A percentile compares a stretch with the other conserved stretches of the same genome.
These are phyloP conservation scores for Cinara cedri DNA, from an alignment of 2,888 invertebrate genomes.

Conservation along the genomic window DNA sequence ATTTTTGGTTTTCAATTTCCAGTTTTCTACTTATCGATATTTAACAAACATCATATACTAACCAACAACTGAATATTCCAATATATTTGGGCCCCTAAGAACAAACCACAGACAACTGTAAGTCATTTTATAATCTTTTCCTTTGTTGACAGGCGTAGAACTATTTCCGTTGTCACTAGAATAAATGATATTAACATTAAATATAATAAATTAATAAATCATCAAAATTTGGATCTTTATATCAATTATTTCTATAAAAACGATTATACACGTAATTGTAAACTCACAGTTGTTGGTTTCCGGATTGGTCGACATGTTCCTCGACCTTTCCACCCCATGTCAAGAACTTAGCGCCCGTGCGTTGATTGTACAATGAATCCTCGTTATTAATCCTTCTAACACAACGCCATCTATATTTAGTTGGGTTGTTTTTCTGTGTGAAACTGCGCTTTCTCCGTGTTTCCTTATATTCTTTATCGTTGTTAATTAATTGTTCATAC, in stretches of 20 bases:
- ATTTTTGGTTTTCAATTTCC: too few species aligned
- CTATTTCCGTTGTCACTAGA: neutral
- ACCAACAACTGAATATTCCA: slow-evolving; percentile 18
- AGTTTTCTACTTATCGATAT: neutral
- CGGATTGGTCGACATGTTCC: too few species aligned
- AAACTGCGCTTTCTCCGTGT: neutral
- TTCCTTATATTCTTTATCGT: neutral
- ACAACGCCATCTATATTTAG: neutral
- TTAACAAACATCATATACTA: neutral
- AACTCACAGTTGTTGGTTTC: too few species aligned
- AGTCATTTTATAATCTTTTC: neutral
- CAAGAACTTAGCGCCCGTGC: neutral
- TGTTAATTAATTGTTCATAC: too few species aligned
- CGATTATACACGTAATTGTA: too few species aligned
- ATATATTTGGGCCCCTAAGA: slow-evolving; percentile 1
- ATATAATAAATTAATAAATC: neutral
- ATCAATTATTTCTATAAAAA: too few species aligned
- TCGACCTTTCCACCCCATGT: neutral
- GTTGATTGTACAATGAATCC: too few species aligned
- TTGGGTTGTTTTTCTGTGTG: neutral
- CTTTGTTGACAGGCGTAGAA: neutral
- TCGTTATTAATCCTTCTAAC: neutral
- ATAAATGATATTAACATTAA: neutral
- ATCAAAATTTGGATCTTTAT: too few species aligned
- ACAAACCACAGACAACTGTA: slow-evolving; percentile 9